Conservation (phyloP, 23 tunicate species). For the Halocynthia roretzi region DNA sequence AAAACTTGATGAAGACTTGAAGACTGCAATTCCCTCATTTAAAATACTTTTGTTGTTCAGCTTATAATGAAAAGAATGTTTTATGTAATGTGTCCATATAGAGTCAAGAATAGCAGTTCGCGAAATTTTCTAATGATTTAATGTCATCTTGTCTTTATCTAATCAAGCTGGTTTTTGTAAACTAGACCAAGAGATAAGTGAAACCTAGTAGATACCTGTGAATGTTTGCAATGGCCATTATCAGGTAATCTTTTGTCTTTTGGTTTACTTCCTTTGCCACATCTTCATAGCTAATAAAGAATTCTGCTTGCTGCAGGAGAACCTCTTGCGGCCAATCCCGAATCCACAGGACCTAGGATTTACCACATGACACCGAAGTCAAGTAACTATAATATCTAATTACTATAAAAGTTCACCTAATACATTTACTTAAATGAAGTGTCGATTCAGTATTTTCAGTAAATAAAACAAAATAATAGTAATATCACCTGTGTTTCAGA, state of each 20-base stretch:
- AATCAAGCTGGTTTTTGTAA: not conserved
- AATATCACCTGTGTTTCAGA: conserved; percentile 69
- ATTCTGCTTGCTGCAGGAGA: conserved; percentile 86
- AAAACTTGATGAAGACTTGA: too few relatives aligned
- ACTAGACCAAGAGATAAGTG: not conserved
- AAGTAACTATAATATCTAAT: too few relatives aligned
- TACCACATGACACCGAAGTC: too few relatives aligned
- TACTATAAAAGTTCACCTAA: too few relatives aligned
- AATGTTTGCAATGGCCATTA: conserved; percentile 96
- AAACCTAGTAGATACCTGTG: conserved; percentile 46
- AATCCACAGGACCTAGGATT: conserved; percentile 71
- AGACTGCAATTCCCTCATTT: too few relatives aligned
- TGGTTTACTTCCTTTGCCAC: conserved; percentile 80
- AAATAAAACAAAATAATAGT: not conserved
- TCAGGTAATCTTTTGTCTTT: conserved; percentile 69
- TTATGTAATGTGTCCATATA: too few relatives aligned
- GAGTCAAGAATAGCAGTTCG: too few relatives aligned
- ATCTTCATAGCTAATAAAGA: conserved; percentile 65
- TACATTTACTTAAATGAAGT: too few relatives aligned
- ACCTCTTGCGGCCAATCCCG: conserved; percentile 95
- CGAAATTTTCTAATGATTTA: too few relatives aligned
- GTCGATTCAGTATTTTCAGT: too few relatives aligned
- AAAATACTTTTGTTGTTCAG: too few relatives aligned
- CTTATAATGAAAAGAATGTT: too few relatives aligned
- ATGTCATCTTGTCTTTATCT: not conserved